phyloP scores from a whole-genome alignment of 1,140 invertebrate species.

The Brachionus paranguensis region DNA sequence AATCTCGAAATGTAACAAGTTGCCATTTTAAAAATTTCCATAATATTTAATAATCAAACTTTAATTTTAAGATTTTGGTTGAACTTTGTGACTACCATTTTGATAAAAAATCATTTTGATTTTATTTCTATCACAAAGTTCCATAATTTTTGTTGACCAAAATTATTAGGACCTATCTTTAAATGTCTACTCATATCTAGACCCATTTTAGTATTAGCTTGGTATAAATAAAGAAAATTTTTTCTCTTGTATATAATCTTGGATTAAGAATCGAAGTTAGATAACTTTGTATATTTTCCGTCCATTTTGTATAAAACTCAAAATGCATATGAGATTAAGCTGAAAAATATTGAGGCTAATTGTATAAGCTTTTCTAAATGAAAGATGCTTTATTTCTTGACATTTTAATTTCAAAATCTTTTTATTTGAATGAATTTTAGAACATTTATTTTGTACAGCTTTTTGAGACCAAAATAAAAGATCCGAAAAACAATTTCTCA shows the following conservation, averaged over 20 bases:
- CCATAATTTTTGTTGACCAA: not conserved
- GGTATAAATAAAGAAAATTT: not conserved
- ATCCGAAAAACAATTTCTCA: not conserved
- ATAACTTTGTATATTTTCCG: not conserved
- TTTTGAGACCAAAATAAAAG: not conserved
- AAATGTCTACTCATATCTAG: not conserved
- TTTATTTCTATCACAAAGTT: not conserved
- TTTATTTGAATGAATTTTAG: not conserved
- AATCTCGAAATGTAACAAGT: not conserved
- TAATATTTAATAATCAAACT: not conserved
- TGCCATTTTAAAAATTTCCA: not conserved
- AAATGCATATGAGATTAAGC: not conserved
- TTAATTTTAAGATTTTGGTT: not conserved
- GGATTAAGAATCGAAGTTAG: not conserved
- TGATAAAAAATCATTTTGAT: not conserved
- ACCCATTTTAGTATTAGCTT: not conserved
- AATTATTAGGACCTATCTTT: not conserved
- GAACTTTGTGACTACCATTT: not conserved
- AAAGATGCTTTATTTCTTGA: not conserved
- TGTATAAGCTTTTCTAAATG: slow-evolving; percentile 8
- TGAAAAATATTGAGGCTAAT: not conserved
- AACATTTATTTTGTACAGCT: no score
- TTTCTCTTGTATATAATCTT: not conserved
- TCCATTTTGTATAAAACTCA: not conserved
- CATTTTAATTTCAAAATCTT: not conserved